phyloP scores from a whole-genome alignment of 2,888 invertebrate species.

The Cheilosia vulpina region DNA sequence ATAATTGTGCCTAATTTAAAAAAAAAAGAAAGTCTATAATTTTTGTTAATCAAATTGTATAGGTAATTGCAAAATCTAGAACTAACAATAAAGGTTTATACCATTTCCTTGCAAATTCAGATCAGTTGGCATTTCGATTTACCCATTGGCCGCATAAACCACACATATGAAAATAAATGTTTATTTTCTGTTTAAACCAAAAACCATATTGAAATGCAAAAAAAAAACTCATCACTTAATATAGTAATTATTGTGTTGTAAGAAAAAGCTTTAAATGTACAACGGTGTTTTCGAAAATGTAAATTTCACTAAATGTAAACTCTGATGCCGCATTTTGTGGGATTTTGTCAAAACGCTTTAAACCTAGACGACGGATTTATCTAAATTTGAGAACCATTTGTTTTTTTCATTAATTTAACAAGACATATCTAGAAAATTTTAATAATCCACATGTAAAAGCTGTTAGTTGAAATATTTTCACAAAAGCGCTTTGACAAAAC shows the following conservation, averaged over 20 bases:
- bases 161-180: background rate
- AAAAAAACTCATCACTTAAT: constrained; percentile 14
- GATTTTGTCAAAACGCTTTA: constrained; percentile 4
- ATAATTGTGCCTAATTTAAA: constrained; percentile 66
- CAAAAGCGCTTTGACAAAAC: background rate
- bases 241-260: constrained; percentile 60
- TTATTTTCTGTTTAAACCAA: background rate
- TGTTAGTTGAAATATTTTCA: background rate
- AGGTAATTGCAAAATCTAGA: constrained; percentile 16
- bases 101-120: background rate
- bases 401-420: background rate
- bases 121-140: background rate
- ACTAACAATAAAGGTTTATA: background rate
- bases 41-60: constrained; percentile 20
- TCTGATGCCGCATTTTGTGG: constrained; percentile 16
- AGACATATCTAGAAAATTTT: constrained; percentile 45
- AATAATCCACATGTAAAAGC: background rate
- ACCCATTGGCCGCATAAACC: background rate
- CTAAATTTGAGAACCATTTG: background rate
- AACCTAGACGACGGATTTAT: background rate
- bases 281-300: constrained; percentile 29
- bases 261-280: constrained; percentile 64
- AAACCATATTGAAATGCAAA: background rate
- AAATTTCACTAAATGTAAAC: constrained; percentile 9
- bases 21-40: constrained; percentile 16